Base-by-base conservation (phyloP, 1,140 invertebrate species). In the Dryas iulia region DNA sequence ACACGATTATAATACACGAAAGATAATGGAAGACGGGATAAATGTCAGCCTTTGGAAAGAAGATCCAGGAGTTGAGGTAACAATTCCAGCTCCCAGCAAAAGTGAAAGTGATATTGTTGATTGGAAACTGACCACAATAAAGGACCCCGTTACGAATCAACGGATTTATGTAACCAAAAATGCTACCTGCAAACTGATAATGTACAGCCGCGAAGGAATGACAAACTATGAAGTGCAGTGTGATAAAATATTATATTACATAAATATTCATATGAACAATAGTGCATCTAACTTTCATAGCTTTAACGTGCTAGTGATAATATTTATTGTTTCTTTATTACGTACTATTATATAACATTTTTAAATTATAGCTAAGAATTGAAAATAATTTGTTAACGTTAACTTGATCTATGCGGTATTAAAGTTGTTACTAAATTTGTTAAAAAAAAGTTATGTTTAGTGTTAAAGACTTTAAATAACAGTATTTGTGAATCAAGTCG, bases 121-220 rank as follows among this genome's bases (percentile, higher is more conserved):
- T 56, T 89, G 86, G 86, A 82, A 81, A 31, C 35, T 77, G 10
- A 84, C 84, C 0, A 90, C 89, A 0, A 70, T 90, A 2, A 59
- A 83, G 73, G 89, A 91, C 60, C 87, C 87, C 0, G 84, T 72
- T 7, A 87, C 82, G 0, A 73, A 69, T 60, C 82, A 78, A 70
- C 72, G 87, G 8, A 26, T 90, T 11, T 91, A 91, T 47, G 81
- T 91, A 1, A 76, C 76, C 10, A 77, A 80, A 31, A 75, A 83
- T 18, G 89, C 89, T 0, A 73, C 77, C 21, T 91, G 89, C 52
- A 79, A 76, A 59, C 66, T 91, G 0, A 77, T 91, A 3, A 89
- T 91, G 87, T 88, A 87, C 67, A 91, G 74, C 28, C 78, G 87
- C 23, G 86, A 90, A 56, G 89, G 73, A 14, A 83, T 82, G 78